Percentiles rank a stretch among this genome's conserved stretches.
Evolutionary conservation across 2,888 invertebrate genomes (phyloP).

Genomic region (Rhagium mordax): DNA sequence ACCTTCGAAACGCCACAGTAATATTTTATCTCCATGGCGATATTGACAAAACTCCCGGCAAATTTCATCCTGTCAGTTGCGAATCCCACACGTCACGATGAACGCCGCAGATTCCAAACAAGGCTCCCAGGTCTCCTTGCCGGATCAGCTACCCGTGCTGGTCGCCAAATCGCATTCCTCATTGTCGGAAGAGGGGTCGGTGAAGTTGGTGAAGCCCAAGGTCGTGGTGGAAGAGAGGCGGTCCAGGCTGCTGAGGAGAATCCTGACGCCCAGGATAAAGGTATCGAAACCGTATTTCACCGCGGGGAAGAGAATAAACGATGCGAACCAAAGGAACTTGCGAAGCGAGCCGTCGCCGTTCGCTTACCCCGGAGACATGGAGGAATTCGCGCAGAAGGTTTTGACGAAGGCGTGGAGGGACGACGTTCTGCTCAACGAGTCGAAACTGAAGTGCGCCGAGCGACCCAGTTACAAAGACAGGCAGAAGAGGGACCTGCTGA

Average conservation of each 20-base stretch:
- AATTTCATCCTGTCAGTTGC: not conserved
- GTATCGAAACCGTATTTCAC: conserved; percentile 50
- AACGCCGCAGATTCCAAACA: not conserved
- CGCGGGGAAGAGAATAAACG: conserved; percentile 45
- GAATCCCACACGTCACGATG: not conserved
- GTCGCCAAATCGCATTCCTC: not conserved
- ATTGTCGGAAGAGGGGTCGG: not conserved
- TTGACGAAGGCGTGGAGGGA: conserved; percentile 67
- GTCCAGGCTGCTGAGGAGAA: conserved; percentile 16
- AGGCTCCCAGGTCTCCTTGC: not conserved
- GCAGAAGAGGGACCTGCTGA: conserved; percentile 72
- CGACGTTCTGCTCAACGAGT: conserved; percentile 60
- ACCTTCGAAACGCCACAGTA: too few relatives aligned
- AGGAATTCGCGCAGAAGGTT: conserved; percentile 69
- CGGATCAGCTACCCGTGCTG: not conserved
- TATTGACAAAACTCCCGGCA: conserved; percentile 7
- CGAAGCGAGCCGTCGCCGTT: conserved; percentile 68
- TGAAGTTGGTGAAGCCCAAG: conserved; percentile 18
- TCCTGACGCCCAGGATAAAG: conserved; percentile 38
- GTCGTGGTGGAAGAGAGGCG: conserved; percentile 21
- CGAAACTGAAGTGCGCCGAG: conserved; percentile 60
- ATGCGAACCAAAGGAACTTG: conserved; percentile 43
- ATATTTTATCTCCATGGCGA: not conserved
- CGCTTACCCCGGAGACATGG: conserved; percentile 67
- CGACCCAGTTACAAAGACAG: conserved; percentile 64